These are phyloP conservation scores for Pleuronectes platessa DNA, from an alignment of 2,113 vertebrate genomes.

Conservation along the genomic window DNA sequence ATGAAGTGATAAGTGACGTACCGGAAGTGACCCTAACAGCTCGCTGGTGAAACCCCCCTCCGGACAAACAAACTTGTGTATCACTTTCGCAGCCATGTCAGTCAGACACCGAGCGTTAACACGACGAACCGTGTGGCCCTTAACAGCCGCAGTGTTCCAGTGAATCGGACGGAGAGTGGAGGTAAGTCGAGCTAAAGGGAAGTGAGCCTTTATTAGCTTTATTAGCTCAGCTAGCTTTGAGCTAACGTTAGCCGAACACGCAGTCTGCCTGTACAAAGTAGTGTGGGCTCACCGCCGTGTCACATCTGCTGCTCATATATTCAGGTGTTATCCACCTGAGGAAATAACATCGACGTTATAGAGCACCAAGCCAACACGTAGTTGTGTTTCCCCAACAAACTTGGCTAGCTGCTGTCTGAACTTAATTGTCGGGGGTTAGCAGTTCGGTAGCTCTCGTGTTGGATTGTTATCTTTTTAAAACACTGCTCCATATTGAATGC, in stretches of 20 bases:
- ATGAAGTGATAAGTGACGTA: neutral
- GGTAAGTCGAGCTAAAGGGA: neutral
- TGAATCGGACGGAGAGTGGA: neutral
- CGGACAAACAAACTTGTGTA: conserved; percentile 55
- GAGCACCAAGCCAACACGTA: conserved; percentile 3
- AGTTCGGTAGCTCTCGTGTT: too few relatives aligned
- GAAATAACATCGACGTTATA: too few relatives aligned
- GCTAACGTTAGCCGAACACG: conserved; percentile 63
- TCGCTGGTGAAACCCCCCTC: neutral
- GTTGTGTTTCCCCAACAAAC: neutral
- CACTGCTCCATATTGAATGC: neutral
- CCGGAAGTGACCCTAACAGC: conserved; percentile 24
- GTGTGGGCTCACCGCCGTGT: neutral
- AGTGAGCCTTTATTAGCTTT: neutral
- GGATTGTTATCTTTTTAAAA: too few relatives aligned
- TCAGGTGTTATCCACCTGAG: neutral
- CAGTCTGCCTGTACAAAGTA: neutral
- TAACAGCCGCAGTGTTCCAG: too few relatives aligned
- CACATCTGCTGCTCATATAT: neutral
- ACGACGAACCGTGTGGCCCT: fast-evolving
- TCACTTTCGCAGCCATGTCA: conserved; percentile 46
- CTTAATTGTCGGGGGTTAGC: too few relatives aligned
- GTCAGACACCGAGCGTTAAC: neutral
- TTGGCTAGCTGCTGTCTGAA: neutral
- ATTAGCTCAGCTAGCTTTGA: conserved; percentile 38